A percentile compares a stretch with the other conserved stretches of the same genome.
Conservation (phyloP, 2,113 vertebrate genomes). For the Mungos mungo region DNA sequence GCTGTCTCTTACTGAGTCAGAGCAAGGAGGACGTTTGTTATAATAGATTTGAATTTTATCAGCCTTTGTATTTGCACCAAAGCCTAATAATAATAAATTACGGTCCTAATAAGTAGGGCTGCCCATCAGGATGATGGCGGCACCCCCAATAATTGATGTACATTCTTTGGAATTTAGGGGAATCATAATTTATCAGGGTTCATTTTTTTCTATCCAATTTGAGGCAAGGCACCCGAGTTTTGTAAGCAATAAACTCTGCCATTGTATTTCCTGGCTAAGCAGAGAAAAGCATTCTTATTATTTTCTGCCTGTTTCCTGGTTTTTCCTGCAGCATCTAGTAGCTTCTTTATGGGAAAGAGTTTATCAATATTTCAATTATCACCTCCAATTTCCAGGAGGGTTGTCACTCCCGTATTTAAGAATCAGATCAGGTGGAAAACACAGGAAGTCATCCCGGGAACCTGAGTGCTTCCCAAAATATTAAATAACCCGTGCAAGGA, state of each 20-base stretch:
- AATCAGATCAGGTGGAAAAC: conserved; percentile 69
- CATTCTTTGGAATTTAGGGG: conserved; percentile 87
- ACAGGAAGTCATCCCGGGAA: conserved; percentile 40
- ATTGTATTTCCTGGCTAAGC: conserved; percentile 84
- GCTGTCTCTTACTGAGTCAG: conserved; percentile 80
- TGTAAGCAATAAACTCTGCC: conserved; percentile 84
- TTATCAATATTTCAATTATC: conserved; percentile 83
- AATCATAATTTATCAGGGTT: conserved; percentile 86
- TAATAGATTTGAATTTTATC: conserved; percentile 87
- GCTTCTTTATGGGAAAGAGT: conserved; percentile 81
- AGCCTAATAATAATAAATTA: conserved; percentile 88
- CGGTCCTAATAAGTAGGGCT: conserved; percentile 86
- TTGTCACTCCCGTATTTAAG: conserved; percentile 77
- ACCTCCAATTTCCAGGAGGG: conserved; percentile 77
- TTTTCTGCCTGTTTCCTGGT: conserved; percentile 76
- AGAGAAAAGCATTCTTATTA: conserved; percentile 82
- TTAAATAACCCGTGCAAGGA: background rate
- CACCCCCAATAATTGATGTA: conserved; percentile 84
- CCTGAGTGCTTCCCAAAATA: background rate
- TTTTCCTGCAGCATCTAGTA: conserved; percentile 77
- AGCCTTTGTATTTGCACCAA: conserved; percentile 82
- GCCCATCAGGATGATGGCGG: conserved; percentile 79
- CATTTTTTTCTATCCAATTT: conserved; percentile 86
- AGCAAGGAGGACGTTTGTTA: conserved; percentile 83
- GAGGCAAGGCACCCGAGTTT: conserved; percentile 86